Conservation (phyloP, 2,888 invertebrate genomes). For the Xylota segnis region DNA sequence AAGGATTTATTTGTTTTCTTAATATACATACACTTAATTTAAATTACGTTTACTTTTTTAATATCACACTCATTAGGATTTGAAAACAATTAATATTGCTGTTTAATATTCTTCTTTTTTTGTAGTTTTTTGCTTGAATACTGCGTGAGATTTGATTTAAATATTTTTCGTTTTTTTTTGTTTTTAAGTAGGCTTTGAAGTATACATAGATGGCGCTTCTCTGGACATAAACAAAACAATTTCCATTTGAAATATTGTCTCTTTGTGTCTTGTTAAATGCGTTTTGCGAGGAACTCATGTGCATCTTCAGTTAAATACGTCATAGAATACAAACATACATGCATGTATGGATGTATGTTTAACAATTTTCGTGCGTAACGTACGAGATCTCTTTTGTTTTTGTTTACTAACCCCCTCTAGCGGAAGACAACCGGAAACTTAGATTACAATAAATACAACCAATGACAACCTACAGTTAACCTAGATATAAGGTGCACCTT, state of each 20-base stretch:
- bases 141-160: constrained; percentile 73
- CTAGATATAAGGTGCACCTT: constrained; percentile 32
- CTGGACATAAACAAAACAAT: constrained; percentile 43
- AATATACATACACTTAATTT: constrained; percentile 62
- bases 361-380: constrained; percentile 75
- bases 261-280: constrained; percentile 77
- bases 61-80: constrained; percentile 84
- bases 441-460: constrained; percentile 75
- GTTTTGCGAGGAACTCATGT: constrained; percentile 78
- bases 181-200: constrained; percentile 72
- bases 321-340: constrained; percentile 42
- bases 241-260: constrained; percentile 6
- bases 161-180: not conserved
- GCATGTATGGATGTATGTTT: too few relatives aligned
- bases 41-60: constrained; percentile 80
- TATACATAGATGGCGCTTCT: constrained; percentile 69
- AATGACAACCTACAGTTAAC: constrained; percentile 70
- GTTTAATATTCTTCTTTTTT: constrained; percentile 56
- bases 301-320: constrained; percentile 52
- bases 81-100: constrained; percentile 77
- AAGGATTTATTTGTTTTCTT: constrained; percentile 77
- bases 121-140: constrained; percentile 73
- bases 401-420: constrained; percentile 58
- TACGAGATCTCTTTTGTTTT: constrained; percentile 68
- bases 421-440: constrained; percentile 73